Evolutionary conservation across 2,797 vertebrate species (phyloP).

Genomic region (Danio aesculapii): DNA sequence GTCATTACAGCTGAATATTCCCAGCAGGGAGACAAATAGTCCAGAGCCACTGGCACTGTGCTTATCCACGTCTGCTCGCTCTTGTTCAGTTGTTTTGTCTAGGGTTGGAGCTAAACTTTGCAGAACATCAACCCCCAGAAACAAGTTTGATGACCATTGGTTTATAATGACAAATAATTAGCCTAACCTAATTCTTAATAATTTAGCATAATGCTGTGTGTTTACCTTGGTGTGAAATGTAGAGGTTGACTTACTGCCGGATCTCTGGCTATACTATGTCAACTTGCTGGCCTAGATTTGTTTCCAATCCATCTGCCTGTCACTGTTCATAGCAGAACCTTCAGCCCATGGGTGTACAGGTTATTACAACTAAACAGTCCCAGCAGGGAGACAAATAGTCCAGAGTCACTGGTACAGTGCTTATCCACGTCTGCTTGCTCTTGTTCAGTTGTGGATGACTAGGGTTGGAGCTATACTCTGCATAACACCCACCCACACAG

Average conservation of each 20-base stretch:
- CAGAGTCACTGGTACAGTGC: conserved; percentile 12
- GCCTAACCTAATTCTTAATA: no score
- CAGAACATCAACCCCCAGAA: no score
- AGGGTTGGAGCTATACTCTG: no score
- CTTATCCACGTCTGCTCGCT: conserved; percentile 15
- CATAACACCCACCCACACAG: no score
- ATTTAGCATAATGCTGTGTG: not conserved
- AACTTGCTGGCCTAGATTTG: conserved; percentile 22
- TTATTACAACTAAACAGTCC: conserved; percentile 16
- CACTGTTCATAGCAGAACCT: conserved; percentile 26
- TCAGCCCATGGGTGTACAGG: conserved; percentile 15
- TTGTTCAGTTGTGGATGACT: no score
- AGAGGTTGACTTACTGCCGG: not conserved
- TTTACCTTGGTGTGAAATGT: conserved; percentile 1
- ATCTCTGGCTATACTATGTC: not conserved
- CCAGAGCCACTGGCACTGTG: conserved; percentile 16
- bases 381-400: conserved; percentile 28
- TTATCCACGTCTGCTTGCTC: conserved; percentile 9
- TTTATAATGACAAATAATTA: no score
- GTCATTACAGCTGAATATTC: conserved; percentile 22
- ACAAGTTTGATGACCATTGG: no score
- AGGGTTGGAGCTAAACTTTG: no score
- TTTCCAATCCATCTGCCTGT: conserved; percentile 33
- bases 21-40: conserved; percentile 26
- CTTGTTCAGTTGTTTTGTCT: no score